These are phyloP conservation scores for Oreotrochilus melanogaster DNA, from an alignment of 2,113 vertebrate genomes.

Conservation along the genomic window DNA sequence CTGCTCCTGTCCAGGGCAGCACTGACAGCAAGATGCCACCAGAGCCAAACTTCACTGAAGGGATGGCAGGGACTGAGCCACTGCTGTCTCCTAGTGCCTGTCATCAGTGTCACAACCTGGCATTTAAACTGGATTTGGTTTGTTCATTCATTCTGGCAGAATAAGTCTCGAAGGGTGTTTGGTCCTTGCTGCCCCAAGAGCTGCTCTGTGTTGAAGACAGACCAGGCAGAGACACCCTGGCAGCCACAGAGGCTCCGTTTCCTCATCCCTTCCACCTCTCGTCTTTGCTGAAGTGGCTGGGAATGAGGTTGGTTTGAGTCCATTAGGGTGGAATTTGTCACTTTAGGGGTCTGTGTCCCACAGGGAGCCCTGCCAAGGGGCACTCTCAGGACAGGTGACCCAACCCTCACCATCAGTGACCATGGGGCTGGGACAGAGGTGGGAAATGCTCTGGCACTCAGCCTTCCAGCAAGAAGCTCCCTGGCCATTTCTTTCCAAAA, in stretches of 20 bases:
- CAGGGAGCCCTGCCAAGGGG: not conserved
- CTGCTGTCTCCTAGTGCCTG: not conserved
- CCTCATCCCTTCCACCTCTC: not conserved
- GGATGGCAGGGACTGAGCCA: not conserved
- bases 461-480: not conserved
- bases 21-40: rapidly evolving
- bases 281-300: not conserved
- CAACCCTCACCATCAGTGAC: not conserved
- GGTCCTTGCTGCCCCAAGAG: not conserved
- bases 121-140: not conserved
- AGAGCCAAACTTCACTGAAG: not conserved
- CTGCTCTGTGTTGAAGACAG: not conserved
- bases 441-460: not conserved
- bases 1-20: not conserved
- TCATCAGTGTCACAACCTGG: not conserved
- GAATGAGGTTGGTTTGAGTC: not conserved
- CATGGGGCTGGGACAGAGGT: rapidly evolving
- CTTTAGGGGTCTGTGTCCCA: not conserved
- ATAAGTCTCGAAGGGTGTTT: not conserved
- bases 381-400: rapidly evolving
- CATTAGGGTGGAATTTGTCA: not conserved
- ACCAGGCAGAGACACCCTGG: not conserved
- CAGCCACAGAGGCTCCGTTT: not conserved
- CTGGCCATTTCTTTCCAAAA: not conserved
- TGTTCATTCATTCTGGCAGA: not conserved